These are phyloP conservation scores for Bombus haemorrhoidalis DNA, from an alignment of 1,140 invertebrate species.

Conservation along the genomic window DNA sequence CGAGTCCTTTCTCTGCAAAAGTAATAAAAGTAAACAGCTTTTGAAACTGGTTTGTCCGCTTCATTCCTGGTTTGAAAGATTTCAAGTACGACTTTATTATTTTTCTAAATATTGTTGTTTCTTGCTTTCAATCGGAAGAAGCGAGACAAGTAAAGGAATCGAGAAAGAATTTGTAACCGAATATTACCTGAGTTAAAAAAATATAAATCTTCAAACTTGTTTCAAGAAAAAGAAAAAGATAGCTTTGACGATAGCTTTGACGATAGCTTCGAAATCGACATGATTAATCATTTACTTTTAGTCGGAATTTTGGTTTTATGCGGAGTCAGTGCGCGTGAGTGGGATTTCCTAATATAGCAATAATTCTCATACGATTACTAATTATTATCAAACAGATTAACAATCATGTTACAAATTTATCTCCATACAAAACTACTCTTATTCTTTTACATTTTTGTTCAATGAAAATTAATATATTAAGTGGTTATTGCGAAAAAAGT, in stretches of 20 bases:
- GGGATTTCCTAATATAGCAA: not conserved
- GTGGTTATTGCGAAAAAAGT: not conserved
- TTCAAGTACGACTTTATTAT: not conserved
- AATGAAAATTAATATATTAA: not conserved
- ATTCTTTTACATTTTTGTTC: not conserved
- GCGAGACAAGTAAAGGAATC: not conserved
- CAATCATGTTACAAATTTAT: not conserved
- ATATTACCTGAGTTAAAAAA: not conserved
- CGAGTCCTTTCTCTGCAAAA: not conserved
- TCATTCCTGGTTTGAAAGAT: conserved; percentile 23
- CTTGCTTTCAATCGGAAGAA: not conserved
- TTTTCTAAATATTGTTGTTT: not conserved
- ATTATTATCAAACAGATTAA: not conserved
- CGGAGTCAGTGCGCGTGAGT: conserved; percentile 48
- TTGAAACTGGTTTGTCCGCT: conserved; percentile 40
- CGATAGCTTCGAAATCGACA: not conserved
- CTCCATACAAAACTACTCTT: not conserved
- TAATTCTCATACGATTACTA: not conserved
- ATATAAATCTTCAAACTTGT: no score
- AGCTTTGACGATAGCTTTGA: no score
- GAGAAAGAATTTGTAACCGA: not conserved
- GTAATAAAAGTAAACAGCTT: conserved; percentile 10
- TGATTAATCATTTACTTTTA: conserved; percentile 21
- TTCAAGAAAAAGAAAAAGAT: not conserved
- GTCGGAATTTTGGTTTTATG: conserved; percentile 4